Base-by-base conservation (phyloP, 2,797 vertebrate species). In the Aselliscus stoliczkanus region DNA sequence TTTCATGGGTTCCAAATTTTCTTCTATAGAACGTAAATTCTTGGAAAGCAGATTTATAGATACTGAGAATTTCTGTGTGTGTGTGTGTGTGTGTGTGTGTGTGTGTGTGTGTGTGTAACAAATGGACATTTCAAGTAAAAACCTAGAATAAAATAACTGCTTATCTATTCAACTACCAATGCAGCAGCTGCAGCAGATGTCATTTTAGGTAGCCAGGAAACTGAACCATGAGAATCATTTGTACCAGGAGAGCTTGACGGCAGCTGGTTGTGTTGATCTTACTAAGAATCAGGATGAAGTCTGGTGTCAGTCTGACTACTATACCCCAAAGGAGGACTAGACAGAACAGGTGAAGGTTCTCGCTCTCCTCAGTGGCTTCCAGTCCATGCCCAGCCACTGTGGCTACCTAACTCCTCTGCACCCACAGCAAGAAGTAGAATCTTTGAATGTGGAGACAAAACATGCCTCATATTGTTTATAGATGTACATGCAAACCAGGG, bases 1-100 rank as follows among this genome's bases (percentile, higher is more conserved):
- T 67, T 93, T 93, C 56, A 94, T 4, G 82, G 34, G 42, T 39
- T 95, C 47, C 15, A 94, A 90, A 85, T 92, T 95, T 86, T 87
- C 70, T 97, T n/a, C 44, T 92, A n/a, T 1, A 56, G 29, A 27
- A 83, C 7, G 25, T 37, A 89, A 90, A 29, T 42, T 34, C 27
- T 75, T 37, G 29, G 52, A 96, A n/a, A 95, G 79, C 14, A 92
- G 39, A 70, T n/a, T 9, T 79, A 87, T 1, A 90, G 9, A 73
- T 52, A 91, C 23, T 29, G 86, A 90, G 42, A 88, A 85, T 69
- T 87, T 80, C 47, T 7, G 2, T 34, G 64, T 65, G 14, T 34
- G 29, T 23, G 69, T 76, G n/a, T 52, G 27, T 44, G 3, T 64
- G 56, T 21, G 25, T 67, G 6, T 44, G 77, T 79, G 56, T 27